A percentile compares a stretch with the other conserved stretches of the same genome.
Evolutionary conservation across 2,113 vertebrate species (phyloP).

Genomic region (Diadophis punctatus): DNA sequence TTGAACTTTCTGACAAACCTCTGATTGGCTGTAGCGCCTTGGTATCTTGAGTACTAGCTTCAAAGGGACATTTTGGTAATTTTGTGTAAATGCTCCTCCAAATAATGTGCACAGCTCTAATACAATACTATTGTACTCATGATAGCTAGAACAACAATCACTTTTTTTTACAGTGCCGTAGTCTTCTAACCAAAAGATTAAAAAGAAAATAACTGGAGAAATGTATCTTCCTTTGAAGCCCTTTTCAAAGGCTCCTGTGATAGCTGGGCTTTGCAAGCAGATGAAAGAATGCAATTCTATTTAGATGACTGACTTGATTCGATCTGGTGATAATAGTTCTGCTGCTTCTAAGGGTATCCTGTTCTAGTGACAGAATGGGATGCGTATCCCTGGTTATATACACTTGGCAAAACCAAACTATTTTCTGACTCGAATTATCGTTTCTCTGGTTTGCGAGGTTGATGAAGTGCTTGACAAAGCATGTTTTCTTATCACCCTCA

Average conservation of each 20-base stretch:
- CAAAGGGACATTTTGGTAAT: neutral
- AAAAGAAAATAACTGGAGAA: neutral
- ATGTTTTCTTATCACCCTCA: neutral
- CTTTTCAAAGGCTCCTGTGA: neutral
- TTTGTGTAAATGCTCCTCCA: neutral
- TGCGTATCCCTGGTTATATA: slow-evolving; percentile 36
- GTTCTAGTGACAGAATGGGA: neutral
- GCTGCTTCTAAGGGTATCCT: neutral
- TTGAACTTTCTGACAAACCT: neutral
- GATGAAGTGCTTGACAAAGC: slow-evolving; percentile 23
- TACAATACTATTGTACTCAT: neutral
- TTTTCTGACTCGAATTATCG: slow-evolving; percentile 26
- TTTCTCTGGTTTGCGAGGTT: slow-evolving; percentile 22
- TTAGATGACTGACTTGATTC: neutral
- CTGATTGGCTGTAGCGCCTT: neutral
- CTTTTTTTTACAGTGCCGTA: neutral
- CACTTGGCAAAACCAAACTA: slow-evolving; percentile 2
- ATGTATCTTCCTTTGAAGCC: neutral
- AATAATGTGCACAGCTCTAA: neutral
- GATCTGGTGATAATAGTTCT: neutral
- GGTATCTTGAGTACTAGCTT: neutral
- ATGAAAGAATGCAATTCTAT: neutral
- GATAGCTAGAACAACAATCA: neutral
- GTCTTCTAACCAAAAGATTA: neutral
- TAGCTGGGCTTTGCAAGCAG: neutral